Evolutionary conservation across 2,888 invertebrate genomes (phyloP), one percentile per base, ranked within the genome.

Genomic region (Uloborus plumipes): DNA sequence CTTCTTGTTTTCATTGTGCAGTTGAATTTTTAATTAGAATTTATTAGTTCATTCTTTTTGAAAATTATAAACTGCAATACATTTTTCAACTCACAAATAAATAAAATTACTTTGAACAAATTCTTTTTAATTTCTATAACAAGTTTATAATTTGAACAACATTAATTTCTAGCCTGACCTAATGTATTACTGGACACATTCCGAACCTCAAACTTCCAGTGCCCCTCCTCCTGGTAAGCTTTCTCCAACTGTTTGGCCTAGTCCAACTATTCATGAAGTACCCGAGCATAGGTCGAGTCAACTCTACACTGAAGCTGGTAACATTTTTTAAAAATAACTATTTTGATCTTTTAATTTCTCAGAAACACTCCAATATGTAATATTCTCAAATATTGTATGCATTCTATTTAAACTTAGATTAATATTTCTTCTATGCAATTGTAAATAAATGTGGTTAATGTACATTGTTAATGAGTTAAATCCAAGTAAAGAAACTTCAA

Each of bases 171-270:
- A 96, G 96, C 94, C 95, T 81, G 95, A 94, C 89, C 92, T 94
- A 88, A 95, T 95, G 94, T 97, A 97, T 90, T 94, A 93, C 89
- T 97, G 96, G 96, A 92, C 94, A 31, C 94, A 95, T 88, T 93
- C 94, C 85, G 94, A 94, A 89, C 90, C 91, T 66, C 92, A 93
- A 74, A 90, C 92, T 53, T 90, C 92, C 66, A 91, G 93, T 85
- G 92, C 94, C 51, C 88, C 89, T 16, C 93, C 94, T 20, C 94
- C 95, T 0, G 94, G 94, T 69, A 92, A 93, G 88, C 90, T 95
- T 66, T 93, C 93, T 85, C 92, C 92, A 82, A 90, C 92, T 0
- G 91, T 93, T 51, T 94, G 95, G 94, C 94, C 95, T 0, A 93
- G 94, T 11, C 85, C 88, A n/a, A 86, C 88, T n/a, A 87, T 87